These are phyloP conservation scores for Hirtodrosophila histrioides DNA, from an alignment of 2,888 invertebrate species.

Conservation along the genomic window DNA sequence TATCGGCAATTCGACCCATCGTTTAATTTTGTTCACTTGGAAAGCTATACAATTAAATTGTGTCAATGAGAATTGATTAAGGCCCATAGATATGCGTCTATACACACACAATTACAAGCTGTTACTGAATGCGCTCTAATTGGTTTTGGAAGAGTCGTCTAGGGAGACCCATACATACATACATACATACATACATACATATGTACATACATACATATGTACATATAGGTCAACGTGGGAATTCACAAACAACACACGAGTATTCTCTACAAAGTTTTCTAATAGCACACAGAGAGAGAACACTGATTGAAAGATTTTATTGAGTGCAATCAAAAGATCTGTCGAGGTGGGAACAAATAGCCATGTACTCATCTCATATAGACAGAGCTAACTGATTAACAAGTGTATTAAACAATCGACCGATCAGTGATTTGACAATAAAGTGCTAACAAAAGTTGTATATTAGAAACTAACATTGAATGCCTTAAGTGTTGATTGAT, in stretches of 20 bases:
- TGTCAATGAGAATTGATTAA: constrained; percentile 74
- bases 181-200: not conserved
- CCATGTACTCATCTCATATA: not conserved
- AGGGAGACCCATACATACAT: not conserved
- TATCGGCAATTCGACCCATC: constrained; percentile 31
- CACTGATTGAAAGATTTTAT: not conserved
- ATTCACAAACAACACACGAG: no score
- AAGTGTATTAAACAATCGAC: not conserved
- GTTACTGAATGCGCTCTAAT: constrained; percentile 42
- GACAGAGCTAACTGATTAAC: not conserved
- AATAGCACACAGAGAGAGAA: no score
- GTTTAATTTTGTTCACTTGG: constrained; percentile 30
- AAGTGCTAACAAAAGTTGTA: not conserved
- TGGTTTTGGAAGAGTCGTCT: constrained; percentile 5
- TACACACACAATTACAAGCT: constrained; percentile 13
- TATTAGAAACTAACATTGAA: not conserved
- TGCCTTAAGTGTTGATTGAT: not conserved
- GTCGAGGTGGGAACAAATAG: constrained; percentile 4
- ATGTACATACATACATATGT: not conserved
- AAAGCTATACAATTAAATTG: constrained; percentile 62
- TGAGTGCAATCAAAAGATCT: constrained; percentile 11
- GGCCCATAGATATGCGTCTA: constrained; percentile 44
- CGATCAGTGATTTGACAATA: not conserved
- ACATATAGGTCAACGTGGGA: no score
- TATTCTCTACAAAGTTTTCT: not conserved